Conservation (phyloP, 2,797 vertebrate species). For the Carcharodon carcharias region DNA sequence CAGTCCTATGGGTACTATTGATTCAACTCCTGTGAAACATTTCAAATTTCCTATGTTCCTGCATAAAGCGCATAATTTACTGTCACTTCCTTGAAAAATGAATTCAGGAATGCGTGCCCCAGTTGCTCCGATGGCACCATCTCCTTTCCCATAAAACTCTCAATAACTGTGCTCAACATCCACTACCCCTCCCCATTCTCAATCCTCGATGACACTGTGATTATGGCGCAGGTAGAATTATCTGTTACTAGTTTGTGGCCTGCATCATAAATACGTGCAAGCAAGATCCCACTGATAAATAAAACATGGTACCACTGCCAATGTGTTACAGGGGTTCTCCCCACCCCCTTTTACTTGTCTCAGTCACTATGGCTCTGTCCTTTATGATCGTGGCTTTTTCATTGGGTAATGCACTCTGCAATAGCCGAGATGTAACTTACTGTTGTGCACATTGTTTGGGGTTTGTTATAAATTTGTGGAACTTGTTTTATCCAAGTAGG, state of each 20-base stretch:
- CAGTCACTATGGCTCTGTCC: background rate
- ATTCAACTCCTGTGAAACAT: background rate
- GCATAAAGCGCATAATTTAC: background rate
- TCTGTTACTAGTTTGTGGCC: background rate
- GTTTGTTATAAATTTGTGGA: background rate
- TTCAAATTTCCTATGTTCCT: background rate
- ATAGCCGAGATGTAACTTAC: background rate
- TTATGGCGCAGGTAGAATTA: background rate
- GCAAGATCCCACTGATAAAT: background rate
- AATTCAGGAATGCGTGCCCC: background rate
- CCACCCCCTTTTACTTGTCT: background rate
- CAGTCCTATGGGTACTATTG: background rate
- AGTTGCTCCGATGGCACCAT: background rate
- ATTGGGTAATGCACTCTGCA: background rate
- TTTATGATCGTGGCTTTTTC: background rate
- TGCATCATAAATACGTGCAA: background rate
- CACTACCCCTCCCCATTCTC: background rate
- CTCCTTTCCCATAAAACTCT: background rate
- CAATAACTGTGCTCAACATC: background rate
- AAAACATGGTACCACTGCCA: background rate
- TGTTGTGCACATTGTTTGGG: background rate
- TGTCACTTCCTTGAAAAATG: background rate
- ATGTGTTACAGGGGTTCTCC: background rate
- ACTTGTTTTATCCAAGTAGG: background rate
- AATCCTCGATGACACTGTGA: background rate